Evolutionary conservation across 2,113 vertebrate genomes (phyloP), one percentile per base, ranked within the genome.

Genomic region (Prunella himalayana): DNA sequence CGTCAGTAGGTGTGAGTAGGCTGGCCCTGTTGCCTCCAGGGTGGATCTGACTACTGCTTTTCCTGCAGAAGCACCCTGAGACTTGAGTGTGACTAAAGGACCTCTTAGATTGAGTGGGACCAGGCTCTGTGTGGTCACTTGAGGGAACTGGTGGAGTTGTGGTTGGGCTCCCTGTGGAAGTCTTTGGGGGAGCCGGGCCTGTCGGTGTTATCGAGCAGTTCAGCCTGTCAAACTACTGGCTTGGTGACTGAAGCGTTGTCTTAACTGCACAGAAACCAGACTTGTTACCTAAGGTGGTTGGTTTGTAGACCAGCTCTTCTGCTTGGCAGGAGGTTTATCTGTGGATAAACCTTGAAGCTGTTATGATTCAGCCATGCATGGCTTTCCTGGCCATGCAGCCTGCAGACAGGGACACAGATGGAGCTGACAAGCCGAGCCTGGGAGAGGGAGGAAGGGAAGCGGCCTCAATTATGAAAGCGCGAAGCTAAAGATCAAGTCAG

Each of bases 291-390:
- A 63, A 72, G 76, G 82, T 88, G 90, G 90, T 70, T 93, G 82
- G 88, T 94, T 93, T 94, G 86, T 66, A 93, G 94, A 93, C 94
- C 44, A 92, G 96, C 95, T 96, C 64, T 92, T 77, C 94, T 93
- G 30, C 91, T 94, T 94, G 92, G 71, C 9, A 2, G 54, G 64
- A 73, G 76, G 64, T 92, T 97, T 95, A 92, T 97, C 92, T 95
- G 88, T 50, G 80, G 76, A 70, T 78, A 70, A 39, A 79, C 37
- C 82, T 95, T 70, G 42, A 65, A 92, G 94, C 78, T 91, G 84
- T 47, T 88, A 22, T 93, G 94, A 95, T 96, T 96, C 92, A 92
- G 22, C 79, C 81, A 80, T 0, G 11, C 79, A 65, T 93, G 79
- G 79, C 57, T 92, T 82, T 61, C 70, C 75, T 72, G 75, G 73